Conservation (phyloP, 64 coral and sea anemone species). For the Stichodactyla mertensii region DNA sequence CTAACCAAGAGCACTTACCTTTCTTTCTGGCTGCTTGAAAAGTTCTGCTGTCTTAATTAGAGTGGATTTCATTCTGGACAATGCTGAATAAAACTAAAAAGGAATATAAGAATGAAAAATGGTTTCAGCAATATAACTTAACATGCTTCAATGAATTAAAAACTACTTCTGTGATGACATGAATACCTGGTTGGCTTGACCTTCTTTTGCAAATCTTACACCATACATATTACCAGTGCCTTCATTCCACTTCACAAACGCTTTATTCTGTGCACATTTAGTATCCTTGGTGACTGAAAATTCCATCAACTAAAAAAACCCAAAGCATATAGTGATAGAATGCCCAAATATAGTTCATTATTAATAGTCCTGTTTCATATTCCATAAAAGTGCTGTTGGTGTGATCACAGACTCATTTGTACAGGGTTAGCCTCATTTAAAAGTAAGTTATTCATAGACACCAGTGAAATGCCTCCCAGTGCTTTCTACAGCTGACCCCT, state of each 20-base stretch:
- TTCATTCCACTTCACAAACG: conserved; percentile 85
- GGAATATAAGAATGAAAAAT: background rate
- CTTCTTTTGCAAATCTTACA: conserved; percentile 77
- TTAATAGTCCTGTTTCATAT: background rate
- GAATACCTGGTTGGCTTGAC: conserved; percentile 76
- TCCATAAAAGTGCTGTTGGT: background rate
- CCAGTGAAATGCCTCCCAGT: too few relatives aligned
- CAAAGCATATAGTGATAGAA: background rate
- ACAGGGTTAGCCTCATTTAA: too few relatives aligned
- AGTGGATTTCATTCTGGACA: conserved; percentile 67
- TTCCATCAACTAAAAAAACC: conserved; percentile 65
- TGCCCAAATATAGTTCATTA: background rate
- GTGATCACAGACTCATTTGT: background rate
- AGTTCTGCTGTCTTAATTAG: conserved; percentile 47
- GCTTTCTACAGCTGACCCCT: too few relatives aligned
- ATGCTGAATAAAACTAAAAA: conserved; percentile 39
- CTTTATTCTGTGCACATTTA: conserved; percentile 61
- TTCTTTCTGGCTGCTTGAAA: conserved; percentile 69
- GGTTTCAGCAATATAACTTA: background rate
- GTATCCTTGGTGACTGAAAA: conserved; percentile 59
- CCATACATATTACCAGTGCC: conserved; percentile 50
- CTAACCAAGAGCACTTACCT: conserved; percentile 26
- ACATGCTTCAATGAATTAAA: background rate
- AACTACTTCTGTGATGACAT: background rate
- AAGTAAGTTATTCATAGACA: too few relatives aligned